phyloP scores from a whole-genome alignment of 2,888 invertebrate genomes.

The Eristalis arbustorum region DNA sequence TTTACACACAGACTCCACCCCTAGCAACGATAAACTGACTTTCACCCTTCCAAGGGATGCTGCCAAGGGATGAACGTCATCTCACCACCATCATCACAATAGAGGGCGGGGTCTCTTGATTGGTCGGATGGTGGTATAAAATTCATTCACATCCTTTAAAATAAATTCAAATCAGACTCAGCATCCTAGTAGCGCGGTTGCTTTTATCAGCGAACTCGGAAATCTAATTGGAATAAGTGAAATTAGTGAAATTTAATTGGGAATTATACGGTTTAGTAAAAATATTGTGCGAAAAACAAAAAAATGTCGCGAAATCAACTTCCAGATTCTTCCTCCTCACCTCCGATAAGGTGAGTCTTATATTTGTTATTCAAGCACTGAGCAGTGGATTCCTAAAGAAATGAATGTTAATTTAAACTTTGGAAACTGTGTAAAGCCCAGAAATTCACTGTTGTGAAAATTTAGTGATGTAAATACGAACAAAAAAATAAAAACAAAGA shows the following conservation, averaged over 20 bases:
- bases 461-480: too few species aligned
- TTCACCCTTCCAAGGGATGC: neutral
- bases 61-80: conserved; percentile 43
- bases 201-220: neutral
- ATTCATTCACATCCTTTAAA: conserved; percentile 34
- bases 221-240: neutral
- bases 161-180: conserved; percentile 57
- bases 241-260: neutral
- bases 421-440: too few species aligned
- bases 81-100: conserved; percentile 6
- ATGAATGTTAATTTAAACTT: too few species aligned
- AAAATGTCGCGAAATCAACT: conserved; percentile 83
- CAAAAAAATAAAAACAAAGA: too few species aligned
- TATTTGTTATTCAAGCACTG: too few species aligned
- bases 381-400: too few species aligned
- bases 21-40: conserved; percentile 19
- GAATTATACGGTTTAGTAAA: neutral
- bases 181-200: conserved; percentile 20
- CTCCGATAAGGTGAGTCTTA: conserved; percentile 82
- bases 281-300: neutral
- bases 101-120: conserved; percentile 42
- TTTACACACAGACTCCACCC: conserved; percentile 44
- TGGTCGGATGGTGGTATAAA: conserved; percentile 34
- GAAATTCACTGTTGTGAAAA: too few species aligned
- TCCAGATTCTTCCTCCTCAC: conserved; percentile 87